Base-by-base conservation (phyloP, 2,888 invertebrate genomes). In the Willowsia nigromaculata region DNA sequence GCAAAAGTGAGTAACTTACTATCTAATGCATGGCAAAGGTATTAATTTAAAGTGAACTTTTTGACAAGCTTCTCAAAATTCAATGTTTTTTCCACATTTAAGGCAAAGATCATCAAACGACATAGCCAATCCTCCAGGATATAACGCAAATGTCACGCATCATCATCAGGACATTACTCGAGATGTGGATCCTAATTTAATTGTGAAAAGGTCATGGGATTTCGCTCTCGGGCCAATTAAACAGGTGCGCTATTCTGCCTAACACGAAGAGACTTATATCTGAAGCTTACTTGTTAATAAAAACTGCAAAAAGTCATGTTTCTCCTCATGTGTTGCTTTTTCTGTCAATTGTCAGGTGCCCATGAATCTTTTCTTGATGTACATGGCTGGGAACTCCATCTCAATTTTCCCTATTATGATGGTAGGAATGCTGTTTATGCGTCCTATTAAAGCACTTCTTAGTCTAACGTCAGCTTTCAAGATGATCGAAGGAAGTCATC, bases 321-420 rank as follows among this genome's bases (percentile, higher is more conserved):
- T n/a, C n/a, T n/a, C n/a, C n/a, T n/a, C n/a, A n/a, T n/a, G n/a
- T n/a, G n/a, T 30, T 83, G 89, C 84, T 85, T 62, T 37, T 37
- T 40, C 40, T 92, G 93, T 43, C 91, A 95, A 94, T 94, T 92
- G 93, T 43, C 91, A 95, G 94, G 94, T 95, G 13, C 99, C 99
- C 0, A 99, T 99, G 99, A 99, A 99, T 94, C 95, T 99, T 90
- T 98, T 99, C 94, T 98, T 99, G 90, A 99, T 99, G 98, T 99
- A 99, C 94, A 99, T 99, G 99, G 98, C 99, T 83, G 99, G 99
- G 22, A 99, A 98, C 94, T 98, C 99, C 0, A 99, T 99, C 93
- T 99, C 99, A 0, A 99, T 99, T 93, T 99, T 99, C 93, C 99
- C 99, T 0, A 99, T 99, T 74, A 99, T 99, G 99, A 99, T 99